These are phyloP conservation scores for Musca domestica DNA, from an alignment of 1,140 invertebrate species.

Conservation along the genomic window DNA sequence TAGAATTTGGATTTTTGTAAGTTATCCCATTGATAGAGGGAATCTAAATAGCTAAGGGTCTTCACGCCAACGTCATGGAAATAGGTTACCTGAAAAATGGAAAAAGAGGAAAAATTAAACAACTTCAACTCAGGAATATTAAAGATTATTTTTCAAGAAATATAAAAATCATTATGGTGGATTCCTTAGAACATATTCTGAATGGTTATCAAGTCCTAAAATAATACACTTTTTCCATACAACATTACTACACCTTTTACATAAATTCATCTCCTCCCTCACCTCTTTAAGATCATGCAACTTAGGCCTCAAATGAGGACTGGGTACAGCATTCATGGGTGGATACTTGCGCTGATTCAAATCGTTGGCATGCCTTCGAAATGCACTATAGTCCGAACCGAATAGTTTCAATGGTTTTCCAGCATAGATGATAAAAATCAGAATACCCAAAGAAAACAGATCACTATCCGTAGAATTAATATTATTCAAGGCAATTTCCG, in stretches of 20 bases:
- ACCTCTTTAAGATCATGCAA: constrained; percentile 90
- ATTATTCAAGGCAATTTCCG: constrained; percentile 73
- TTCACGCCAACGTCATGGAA: constrained; percentile 95
- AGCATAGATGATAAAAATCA: constrained; percentile 78
- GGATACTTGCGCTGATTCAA: constrained; percentile 66
- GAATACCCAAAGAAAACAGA: constrained; percentile 83
- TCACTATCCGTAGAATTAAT: constrained; percentile 77
- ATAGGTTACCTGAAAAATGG: constrained; percentile 73
- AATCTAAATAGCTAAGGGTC: constrained; percentile 92
- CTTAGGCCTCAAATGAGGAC: constrained; percentile 79
- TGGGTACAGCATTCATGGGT: constrained; percentile 70
- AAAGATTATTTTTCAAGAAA: too few species aligned
- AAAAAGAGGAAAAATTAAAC: neutral
- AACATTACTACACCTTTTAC: neutral
- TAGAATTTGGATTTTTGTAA: constrained; percentile 98
- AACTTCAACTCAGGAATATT: neutral
- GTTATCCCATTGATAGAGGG: constrained; percentile 96
- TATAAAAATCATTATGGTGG: too few species aligned
- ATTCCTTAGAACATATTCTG: too few species aligned
- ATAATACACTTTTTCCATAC: too few species aligned
- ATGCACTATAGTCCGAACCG: constrained; percentile 60
- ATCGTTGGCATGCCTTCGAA: constrained; percentile 61
- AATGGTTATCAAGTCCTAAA: too few species aligned
- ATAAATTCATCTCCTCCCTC: constrained; percentile 26
- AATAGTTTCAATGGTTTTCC: constrained; percentile 65